Evolutionary conservation across 2,797 vertebrate genomes (phyloP).

Genomic region (Rhabdophis nuchalis): DNA sequence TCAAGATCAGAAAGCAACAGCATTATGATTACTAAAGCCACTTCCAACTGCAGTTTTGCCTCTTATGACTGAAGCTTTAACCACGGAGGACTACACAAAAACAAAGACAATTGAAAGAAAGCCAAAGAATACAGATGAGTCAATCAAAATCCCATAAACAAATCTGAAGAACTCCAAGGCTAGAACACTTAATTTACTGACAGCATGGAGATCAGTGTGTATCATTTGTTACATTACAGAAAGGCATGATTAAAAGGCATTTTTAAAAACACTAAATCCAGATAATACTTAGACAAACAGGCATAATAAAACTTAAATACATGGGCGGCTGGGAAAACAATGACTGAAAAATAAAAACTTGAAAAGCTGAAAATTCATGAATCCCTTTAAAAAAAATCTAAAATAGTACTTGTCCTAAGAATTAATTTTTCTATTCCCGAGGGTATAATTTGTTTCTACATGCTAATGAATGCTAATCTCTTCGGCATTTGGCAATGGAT

Average conservation of each 20-base stretch:
- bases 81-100: slow-evolving; percentile 11
- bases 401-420: slow-evolving; percentile 39
- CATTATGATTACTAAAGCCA: slow-evolving; percentile 7
- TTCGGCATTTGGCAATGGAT: background rate
- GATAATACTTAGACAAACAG: slow-evolving; percentile 20
- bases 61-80: slow-evolving; percentile 30
- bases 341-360: slow-evolving; percentile 41
- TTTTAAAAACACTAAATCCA: slow-evolving; percentile 33
- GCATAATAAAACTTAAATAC: slow-evolving; percentile 40
- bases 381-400: slow-evolving; percentile 18
- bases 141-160: background rate
- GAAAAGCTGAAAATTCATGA: slow-evolving; percentile 33
- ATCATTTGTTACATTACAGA: background rate
- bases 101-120: slow-evolving; percentile 14
- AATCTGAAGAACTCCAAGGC: background rate
- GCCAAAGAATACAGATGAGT: slow-evolving; percentile 21
- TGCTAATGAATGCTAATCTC: slow-evolving; percentile 43
- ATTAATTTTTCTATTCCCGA: slow-evolving; percentile 47
- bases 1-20: slow-evolving; percentile 20
- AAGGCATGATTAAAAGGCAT: slow-evolving; percentile 26
- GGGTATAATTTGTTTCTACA: slow-evolving; percentile 49
- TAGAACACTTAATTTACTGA: slow-evolving; percentile 4
- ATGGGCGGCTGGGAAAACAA: slow-evolving; percentile 30
- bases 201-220: slow-evolving; percentile 22
- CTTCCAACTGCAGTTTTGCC: slow-evolving; percentile 8